Evolutionary conservation across 2,888 invertebrate genomes (phyloP).

Genomic region (Plebejus melissa): DNA sequence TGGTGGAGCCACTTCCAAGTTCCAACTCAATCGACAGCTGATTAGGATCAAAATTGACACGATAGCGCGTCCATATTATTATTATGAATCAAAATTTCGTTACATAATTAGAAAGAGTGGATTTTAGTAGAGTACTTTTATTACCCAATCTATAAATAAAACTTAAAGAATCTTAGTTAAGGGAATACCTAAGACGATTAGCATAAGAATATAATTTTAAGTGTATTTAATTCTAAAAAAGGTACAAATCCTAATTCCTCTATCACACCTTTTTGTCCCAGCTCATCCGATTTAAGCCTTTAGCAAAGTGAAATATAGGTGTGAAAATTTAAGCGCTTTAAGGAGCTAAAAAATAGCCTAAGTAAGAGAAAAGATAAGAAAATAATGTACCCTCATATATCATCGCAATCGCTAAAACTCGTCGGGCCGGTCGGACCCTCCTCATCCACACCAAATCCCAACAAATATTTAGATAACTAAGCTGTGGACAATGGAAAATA

Average conservation of each 20-base stretch:
- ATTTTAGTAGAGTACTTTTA: too few relatives aligned
- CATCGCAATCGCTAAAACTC: constrained; percentile 76
- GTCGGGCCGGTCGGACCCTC: constrained; percentile 67
- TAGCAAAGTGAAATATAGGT: constrained; percentile 41
- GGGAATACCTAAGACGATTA: too few relatives aligned
- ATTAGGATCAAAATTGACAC: not conserved
- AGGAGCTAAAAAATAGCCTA: constrained; percentile 53
- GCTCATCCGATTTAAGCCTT: not conserved
- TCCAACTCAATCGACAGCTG: not conserved
- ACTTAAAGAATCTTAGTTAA: too few relatives aligned
- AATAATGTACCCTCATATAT: constrained; percentile 77
- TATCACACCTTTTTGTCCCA: not conserved
- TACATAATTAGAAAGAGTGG: too few relatives aligned
- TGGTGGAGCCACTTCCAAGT: not conserved
- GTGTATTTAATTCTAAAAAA: too few relatives aligned
- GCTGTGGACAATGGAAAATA: constrained; percentile 30
- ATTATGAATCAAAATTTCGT: not conserved
- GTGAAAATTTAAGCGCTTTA: constrained; percentile 74
- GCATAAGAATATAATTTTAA: too few relatives aligned
- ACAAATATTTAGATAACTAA: constrained; percentile 66
- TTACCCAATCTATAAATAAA: too few relatives aligned
- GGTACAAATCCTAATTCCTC: not conserved
- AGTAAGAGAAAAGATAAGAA: constrained; percentile 78
- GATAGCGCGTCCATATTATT: not conserved
- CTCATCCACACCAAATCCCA: constrained; percentile 61